Base-by-base conservation (phyloP, 2,113 vertebrate species). In the Tetrao urogallus region DNA sequence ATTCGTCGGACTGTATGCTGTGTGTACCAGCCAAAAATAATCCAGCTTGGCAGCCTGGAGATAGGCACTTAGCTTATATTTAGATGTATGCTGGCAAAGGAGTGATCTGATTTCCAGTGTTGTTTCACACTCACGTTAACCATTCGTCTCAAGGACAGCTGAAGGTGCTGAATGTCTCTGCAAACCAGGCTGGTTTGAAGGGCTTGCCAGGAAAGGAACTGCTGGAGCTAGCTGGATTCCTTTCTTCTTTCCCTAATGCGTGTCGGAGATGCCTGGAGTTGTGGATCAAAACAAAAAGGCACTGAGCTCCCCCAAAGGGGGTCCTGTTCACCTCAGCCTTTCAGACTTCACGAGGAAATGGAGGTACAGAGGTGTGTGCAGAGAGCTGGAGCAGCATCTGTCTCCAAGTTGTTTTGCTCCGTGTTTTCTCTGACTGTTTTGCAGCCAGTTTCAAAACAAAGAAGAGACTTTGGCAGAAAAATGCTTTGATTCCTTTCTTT, bases 101-200 rank as follows among this genome's bases (percentile, higher is more conserved):
- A 93, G 94, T 3, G 82, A 40, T 80, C 89, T 81, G 94, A 82
- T 93, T 90, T 80, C 88, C 85, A 71, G 91, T 47, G 91, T 88
- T 92, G 95, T 76, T 95, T 70, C 32, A 94, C 95, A 91, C 96
- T 95, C 93, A 91, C 79, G 2, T 67, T 88, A 67, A 34, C 88
- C 87, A 93, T 97, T 96, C 89, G 78, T 96, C 93, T 95, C 94
- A 78, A 89, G 95, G 96, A 88, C 93, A 78, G 94, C 94, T 86
- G 91, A 90, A 96, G 95, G 95, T 96, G 96, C 94, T 95, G 95
- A 86, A 93, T 63, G 91, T 83, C 95, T 94, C 93, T 95, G 91
- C 91, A 94, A 87, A 82, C 32, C 7, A 0, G 94, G 56, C 87
- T 81, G 91, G 30, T 95, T 83, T 83, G 95, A 91, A 96, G 91